A percentile compares a stretch with the other conserved stretches of the same genome.
phyloP scores from a whole-genome alignment of 2,888 invertebrate genomes.

The Thumatha senex region DNA sequence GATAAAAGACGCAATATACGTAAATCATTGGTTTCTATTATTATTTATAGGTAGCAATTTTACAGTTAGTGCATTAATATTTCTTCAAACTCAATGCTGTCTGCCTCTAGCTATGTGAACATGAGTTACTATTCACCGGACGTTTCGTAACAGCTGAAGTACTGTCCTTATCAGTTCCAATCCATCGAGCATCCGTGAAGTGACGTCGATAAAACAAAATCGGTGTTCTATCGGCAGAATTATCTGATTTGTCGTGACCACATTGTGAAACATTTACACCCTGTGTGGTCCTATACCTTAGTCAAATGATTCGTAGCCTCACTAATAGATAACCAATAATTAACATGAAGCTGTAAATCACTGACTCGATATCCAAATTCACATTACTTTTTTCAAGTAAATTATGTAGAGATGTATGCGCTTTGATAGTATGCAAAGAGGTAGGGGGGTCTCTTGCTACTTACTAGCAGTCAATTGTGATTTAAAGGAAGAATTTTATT shows the following conservation, averaged over 20 bases:
- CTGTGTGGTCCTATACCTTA: slow-evolving; percentile 42
- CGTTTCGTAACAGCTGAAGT: slow-evolving; percentile 38
- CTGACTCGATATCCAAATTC: slow-evolving; percentile 4
- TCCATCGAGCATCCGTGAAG: slow-evolving; percentile 36
- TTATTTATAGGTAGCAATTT: slow-evolving; percentile 37
- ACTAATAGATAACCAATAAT: slow-evolving; percentile 34
- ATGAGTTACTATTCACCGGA: slow-evolving; percentile 39
- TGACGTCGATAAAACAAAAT: slow-evolving; percentile 44
- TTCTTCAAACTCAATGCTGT: slow-evolving; percentile 39
- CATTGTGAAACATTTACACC: slow-evolving; percentile 48
- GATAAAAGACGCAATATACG: slow-evolving; percentile 41
- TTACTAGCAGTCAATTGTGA: slow-evolving; percentile 10
- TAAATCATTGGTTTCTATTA: slow-evolving; percentile 47
- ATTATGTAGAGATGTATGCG: slow-evolving; percentile 4
- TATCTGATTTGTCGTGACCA: slow-evolving; percentile 45
- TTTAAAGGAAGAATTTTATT: slow-evolving; percentile 11
- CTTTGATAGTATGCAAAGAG: not conserved
- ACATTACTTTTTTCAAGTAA: slow-evolving; percentile 7
- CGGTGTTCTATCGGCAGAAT: slow-evolving; percentile 35
- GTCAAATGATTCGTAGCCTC: slow-evolving; percentile 28
- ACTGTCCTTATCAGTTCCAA: slow-evolving; percentile 34
- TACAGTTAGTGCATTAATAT: slow-evolving; percentile 31
- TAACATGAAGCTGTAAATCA: slow-evolving; percentile 31
- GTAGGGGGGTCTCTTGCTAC: too few species aligned
- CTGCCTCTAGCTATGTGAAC: slow-evolving; percentile 31